Conservation (phyloP, 2,888 invertebrate genomes). For the Drosophila anomelani region DNA sequence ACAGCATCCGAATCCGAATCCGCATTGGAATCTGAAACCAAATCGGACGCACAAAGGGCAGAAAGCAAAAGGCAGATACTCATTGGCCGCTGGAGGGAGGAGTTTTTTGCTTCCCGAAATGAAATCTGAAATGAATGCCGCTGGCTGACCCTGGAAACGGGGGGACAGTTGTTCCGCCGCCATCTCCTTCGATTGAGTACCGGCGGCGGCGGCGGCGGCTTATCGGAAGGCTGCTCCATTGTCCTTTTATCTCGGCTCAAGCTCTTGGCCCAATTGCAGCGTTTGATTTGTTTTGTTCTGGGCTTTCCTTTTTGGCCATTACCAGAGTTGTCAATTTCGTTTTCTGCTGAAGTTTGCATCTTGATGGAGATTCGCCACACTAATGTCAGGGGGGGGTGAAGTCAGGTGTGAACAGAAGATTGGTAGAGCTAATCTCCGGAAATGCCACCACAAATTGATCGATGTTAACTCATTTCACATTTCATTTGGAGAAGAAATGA, state of each 20-base stretch:
- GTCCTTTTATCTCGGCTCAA: conserved; percentile 2
- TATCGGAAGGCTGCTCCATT: conserved; percentile 47
- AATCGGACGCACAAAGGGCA: conserved; percentile 45
- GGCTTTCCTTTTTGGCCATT: not conserved
- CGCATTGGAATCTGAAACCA: conserved; percentile 33
- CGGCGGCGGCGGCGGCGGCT: conserved; percentile 27
- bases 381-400: conserved; percentile 3
- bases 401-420: conserved; percentile 15
- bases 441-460: conserved; percentile 7
- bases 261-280: conserved; percentile 20
- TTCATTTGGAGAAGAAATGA: not conserved
- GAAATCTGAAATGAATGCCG: conserved; percentile 70
- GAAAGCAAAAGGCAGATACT: conserved; percentile 56
- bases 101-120: conserved; percentile 49
- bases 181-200: conserved; percentile 17
- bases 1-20: conserved; percentile 31
- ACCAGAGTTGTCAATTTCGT: conserved; percentile 33
- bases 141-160: conserved; percentile 29
- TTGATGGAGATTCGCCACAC: conserved; percentile 19
- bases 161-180: conserved; percentile 21
- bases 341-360: conserved; percentile 29
- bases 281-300: conserved; percentile 51
- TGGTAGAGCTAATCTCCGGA: not conserved
- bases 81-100: conserved; percentile 48
- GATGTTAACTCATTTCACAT: not conserved